Evolutionary conservation across 2,888 invertebrate species (phyloP).

Genomic region (Halictus quadricinctus): DNA sequence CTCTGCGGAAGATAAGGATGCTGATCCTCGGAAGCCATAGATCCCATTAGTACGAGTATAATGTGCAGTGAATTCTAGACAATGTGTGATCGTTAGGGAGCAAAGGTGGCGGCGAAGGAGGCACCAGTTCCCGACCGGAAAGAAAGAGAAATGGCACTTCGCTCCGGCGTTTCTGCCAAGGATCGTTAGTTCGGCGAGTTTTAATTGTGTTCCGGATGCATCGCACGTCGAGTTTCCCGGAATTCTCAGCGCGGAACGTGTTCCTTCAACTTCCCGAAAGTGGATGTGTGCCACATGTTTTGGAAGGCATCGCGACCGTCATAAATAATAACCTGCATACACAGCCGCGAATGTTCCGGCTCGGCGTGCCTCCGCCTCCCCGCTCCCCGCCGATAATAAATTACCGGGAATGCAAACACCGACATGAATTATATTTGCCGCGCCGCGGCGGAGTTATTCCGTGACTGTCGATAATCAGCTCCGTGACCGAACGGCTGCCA

Average conservation of each 20-base stretch:
- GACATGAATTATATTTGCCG: constrained; percentile 44
- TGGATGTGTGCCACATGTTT: constrained; percentile 39
- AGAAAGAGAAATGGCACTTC: not conserved
- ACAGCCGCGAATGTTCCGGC: constrained; percentile 25
- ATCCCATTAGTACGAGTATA: not conserved
- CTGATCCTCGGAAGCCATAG: not conserved
- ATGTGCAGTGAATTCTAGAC: not conserved
- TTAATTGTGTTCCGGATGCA: constrained; percentile 21
- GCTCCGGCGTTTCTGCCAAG: not conserved
- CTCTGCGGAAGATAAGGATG: not conserved
- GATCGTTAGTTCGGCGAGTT: constrained; percentile 36
- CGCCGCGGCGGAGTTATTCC: constrained; percentile 31
- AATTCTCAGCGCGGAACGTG: constrained; percentile 16
- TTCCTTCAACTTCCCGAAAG: constrained; percentile 23
- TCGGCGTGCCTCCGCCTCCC: constrained; percentile 11
- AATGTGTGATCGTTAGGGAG: not conserved
- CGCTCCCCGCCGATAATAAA: constrained; percentile 36
- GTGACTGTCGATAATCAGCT: constrained; percentile 49
- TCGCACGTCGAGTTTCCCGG: constrained; percentile 23
- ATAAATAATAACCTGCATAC: constrained; percentile 49
- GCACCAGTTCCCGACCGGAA: constrained; percentile 17
- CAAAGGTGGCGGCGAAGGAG: not conserved
- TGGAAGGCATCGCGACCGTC: constrained; percentile 19
- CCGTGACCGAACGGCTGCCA: constrained; percentile 33
- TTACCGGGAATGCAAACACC: constrained; percentile 39